Percentiles rank a stretch among this genome's conserved stretches.
phyloP scores from a whole-genome alignment of 2,113 vertebrate species.

The Ictalurus punctatus region DNA sequence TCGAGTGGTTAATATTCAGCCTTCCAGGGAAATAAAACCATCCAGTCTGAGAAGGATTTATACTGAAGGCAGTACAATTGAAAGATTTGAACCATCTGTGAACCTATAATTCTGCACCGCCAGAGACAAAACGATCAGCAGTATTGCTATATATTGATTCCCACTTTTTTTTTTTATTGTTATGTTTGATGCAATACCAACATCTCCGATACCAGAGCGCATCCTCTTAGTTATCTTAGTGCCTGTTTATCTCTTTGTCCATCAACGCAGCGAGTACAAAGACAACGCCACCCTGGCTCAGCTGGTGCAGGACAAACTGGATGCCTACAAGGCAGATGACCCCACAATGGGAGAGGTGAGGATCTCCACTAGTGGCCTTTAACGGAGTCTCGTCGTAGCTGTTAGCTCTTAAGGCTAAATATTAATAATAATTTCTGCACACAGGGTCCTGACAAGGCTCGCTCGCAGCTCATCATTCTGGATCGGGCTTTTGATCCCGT shows the following conservation, averaged over 20 bases:
- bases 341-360: constrained; percentile 95
- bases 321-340: constrained; percentile 95
- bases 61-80: not conserved
- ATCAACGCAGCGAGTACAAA: constrained; percentile 78
- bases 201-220: no score
- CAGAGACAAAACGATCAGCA: not conserved
- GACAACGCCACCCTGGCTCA: constrained; percentile 94
- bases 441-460: constrained; percentile 94
- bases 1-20: not conserved
- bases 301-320: constrained; percentile 96
- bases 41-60: not conserved
- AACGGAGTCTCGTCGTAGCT: not conserved
- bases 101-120: not conserved
- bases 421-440: not conserved
- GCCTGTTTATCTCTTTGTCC: constrained; percentile 26
- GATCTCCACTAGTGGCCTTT: not conserved
- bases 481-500: constrained; percentile 92
- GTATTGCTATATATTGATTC: not conserved
- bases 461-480: constrained; percentile 93
- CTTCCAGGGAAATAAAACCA: not conserved
- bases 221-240: not conserved
- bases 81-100: not conserved
- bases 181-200: no score
- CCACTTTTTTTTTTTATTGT: no score
- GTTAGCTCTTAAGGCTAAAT: not conserved